phyloP scores from a whole-genome alignment of 2,888 invertebrate genomes.

The Thalpophila matura region DNA sequence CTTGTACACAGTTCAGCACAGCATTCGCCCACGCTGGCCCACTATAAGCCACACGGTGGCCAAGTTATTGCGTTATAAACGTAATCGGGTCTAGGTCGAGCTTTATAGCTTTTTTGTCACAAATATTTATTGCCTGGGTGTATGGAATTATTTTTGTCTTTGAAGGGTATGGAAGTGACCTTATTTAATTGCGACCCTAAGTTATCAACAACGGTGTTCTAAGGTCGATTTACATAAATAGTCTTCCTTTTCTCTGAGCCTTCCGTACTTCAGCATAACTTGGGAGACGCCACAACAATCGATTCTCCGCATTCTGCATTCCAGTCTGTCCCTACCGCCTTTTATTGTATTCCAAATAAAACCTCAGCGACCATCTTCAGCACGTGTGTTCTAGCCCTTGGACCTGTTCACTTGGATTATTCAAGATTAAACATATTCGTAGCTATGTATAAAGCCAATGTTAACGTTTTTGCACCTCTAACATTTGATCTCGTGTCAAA shows the following conservation, averaged over 20 bases:
- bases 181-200: neutral
- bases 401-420: no score
- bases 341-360: no score
- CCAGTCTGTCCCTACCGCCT: no score
- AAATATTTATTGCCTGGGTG: slow-evolving; percentile 30
- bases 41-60: slow-evolving; percentile 32
- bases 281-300: no score
- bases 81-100: slow-evolving; percentile 56
- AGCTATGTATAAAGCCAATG: neutral
- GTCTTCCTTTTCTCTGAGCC: no score
- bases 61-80: slow-evolving; percentile 47
- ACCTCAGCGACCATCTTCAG: no score
- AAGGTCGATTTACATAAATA: no score
- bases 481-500: slow-evolving; percentile 9
- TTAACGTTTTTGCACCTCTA: neutral
- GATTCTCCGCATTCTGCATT: no score
- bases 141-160: slow-evolving; percentile 4
- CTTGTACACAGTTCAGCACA: slow-evolving; percentile 6
- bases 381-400: no score
- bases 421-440: no score
- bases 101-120: slow-evolving; percentile 47
- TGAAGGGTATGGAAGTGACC: neutral
- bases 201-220: neutral
- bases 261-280: no score
- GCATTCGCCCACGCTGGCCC: slow-evolving; percentile 49